Conservation (phyloP, 1,140 invertebrate species). For the Drosophila rhopaloa region DNA sequence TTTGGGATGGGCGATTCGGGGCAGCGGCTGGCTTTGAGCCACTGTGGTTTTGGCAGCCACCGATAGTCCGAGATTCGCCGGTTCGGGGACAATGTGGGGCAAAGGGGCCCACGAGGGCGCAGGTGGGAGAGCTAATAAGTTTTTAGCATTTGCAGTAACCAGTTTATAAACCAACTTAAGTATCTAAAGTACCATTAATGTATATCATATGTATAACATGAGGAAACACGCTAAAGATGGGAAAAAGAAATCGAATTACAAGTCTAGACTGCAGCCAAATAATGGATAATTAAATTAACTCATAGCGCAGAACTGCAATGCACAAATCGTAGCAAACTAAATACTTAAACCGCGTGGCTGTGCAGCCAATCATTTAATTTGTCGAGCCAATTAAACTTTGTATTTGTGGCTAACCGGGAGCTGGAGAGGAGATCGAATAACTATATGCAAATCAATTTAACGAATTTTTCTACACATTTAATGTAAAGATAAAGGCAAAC, state of each 20-base stretch:
- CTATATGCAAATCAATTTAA: constrained; percentile 81
- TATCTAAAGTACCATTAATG: constrained; percentile 49
- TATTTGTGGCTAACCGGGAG: constrained; percentile 62
- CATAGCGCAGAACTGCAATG: constrained; percentile 63
- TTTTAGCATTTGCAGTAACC: constrained; percentile 78
- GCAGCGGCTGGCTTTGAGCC: constrained; percentile 7
- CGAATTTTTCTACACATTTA: constrained; percentile 82
- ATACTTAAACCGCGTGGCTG: constrained; percentile 55
- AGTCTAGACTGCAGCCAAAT: constrained; percentile 79
- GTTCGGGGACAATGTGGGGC: not conserved
- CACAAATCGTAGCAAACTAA: constrained; percentile 70
- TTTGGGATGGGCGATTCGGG: constrained; percentile 4
- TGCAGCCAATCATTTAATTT: constrained; percentile 66
- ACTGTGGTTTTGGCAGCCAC: constrained; percentile 1
- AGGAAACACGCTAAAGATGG: constrained; percentile 37
- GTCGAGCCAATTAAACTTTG: constrained; percentile 56
- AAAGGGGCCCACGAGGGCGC: not conserved
- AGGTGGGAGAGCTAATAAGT: constrained; percentile 55
- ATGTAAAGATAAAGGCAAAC: constrained; percentile 64
- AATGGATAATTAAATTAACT: constrained; percentile 50
- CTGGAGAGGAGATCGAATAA: constrained; percentile 26
- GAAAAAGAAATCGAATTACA: constrained; percentile 61
- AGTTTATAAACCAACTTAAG: constrained; percentile 46
- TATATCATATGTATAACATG: constrained; percentile 51
- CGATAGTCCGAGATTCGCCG: constrained; percentile 24